Conservation (phyloP, 2,888 invertebrate genomes). For the Metalampra italica region DNA sequence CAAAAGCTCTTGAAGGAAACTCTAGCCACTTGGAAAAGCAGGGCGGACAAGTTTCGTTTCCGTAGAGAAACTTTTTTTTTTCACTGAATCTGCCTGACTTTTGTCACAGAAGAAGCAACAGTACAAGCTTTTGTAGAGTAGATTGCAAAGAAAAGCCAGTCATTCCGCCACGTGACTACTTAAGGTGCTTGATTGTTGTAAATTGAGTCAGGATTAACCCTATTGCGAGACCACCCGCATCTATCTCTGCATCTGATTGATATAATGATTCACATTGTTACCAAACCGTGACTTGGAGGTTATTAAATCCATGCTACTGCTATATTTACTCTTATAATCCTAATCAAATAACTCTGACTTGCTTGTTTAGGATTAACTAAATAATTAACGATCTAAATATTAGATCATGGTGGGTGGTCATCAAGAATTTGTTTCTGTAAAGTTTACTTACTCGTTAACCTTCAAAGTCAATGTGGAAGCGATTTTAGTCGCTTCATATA, state of each 20-base stretch:
- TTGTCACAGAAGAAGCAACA: too few relatives aligned
- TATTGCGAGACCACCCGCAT: slow-evolving; percentile 61
- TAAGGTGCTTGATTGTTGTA: slow-evolving; percentile 34
- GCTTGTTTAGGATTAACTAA: slow-evolving; percentile 15
- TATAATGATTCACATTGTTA: slow-evolving; percentile 23
- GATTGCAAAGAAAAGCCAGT: slow-evolving; percentile 23
- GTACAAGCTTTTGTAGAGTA: too few relatives aligned
- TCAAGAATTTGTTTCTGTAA: slow-evolving; percentile 10
- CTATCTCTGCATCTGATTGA: slow-evolving; percentile 29
- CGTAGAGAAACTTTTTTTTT: too few relatives aligned
- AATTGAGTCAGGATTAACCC: slow-evolving; percentile 55
- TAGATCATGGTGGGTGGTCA: slow-evolving; percentile 38
- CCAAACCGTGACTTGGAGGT: slow-evolving; percentile 8
- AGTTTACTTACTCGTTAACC: slow-evolving; percentile 1
- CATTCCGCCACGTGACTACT: slow-evolving; percentile 21
- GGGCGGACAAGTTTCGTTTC: too few relatives aligned
- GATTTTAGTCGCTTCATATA: not conserved
- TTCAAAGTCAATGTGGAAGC: not conserved
- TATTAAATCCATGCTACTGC: slow-evolving; percentile 25
- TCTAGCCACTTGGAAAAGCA: too few relatives aligned
- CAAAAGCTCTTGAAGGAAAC: too few relatives aligned
- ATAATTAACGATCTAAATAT: slow-evolving; percentile 19
- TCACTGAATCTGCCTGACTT: too few relatives aligned
- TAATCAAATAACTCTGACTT: slow-evolving; percentile 24
- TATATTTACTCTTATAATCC: slow-evolving; percentile 26